A percentile compares a stretch with the other conserved stretches of the same genome.
phyloP scores from a whole-genome alignment of 2,797 vertebrate species.

The Dendrocincla tyrannina region DNA sequence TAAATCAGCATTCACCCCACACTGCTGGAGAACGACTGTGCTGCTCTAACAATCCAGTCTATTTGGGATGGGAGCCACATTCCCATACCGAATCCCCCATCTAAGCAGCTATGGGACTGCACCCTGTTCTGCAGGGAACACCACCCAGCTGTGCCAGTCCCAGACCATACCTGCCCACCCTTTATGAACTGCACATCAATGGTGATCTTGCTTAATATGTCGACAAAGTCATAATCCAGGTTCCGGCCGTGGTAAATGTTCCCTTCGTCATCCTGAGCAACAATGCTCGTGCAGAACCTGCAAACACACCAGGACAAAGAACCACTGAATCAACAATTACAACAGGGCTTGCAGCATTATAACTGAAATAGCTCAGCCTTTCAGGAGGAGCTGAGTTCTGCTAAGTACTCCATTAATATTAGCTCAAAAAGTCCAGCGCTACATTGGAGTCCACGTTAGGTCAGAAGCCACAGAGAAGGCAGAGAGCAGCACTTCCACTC shows the following conservation, averaged over 20 bases:
- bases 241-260: slow-evolving; percentile 91
- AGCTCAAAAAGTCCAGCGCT: background rate
- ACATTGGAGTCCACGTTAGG: background rate
- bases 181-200: slow-evolving; percentile 83
- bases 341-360: too few species aligned
- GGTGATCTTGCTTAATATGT: slow-evolving; percentile 84
- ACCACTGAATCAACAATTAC: background rate
- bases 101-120: accelerated
- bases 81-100: background rate
- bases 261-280: slow-evolving; percentile 87
- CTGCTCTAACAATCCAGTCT: background rate
- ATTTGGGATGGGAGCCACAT: background rate
- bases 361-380: accelerated
- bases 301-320: background rate
- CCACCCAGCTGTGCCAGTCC: accelerated
- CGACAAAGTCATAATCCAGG: slow-evolving; percentile 84
- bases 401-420: background rate
- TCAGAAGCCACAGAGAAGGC: background rate
- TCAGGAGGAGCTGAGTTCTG: background rate
- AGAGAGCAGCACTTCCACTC: background rate
- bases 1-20: background rate
- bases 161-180: slow-evolving; percentile 80
- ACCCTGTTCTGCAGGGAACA: accelerated
- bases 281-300: slow-evolving; percentile 93
- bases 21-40: accelerated